A percentile compares a stretch with the other conserved stretches of the same genome.
Conservation (phyloP, 1,140 invertebrate genomes). For the Tetraneura akinire region DNA sequence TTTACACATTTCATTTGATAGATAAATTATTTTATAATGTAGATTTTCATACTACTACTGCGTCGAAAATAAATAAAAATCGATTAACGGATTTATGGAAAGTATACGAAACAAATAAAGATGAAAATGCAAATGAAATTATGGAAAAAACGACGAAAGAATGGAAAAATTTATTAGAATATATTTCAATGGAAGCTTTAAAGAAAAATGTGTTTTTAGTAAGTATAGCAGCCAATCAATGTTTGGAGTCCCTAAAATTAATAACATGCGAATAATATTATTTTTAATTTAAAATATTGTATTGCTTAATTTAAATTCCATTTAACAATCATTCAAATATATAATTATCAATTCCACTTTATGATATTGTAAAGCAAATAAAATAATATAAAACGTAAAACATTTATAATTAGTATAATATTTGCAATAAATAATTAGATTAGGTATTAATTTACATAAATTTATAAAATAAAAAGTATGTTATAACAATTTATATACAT, state of each 20-base stretch:
- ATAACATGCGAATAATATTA: neutral
- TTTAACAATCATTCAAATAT: neutral
- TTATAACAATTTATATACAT: conserved; percentile 46
- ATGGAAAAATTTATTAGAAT: neutral
- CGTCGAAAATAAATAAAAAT: neutral
- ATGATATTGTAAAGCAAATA: neutral
- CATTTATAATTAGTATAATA: conserved; percentile 19
- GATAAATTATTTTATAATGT: conserved; percentile 13
- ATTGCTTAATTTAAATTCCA: conserved; percentile 17
- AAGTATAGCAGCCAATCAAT: conserved; percentile 37
- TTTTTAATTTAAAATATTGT: conserved; percentile 2
- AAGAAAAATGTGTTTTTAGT: conserved; percentile 40
- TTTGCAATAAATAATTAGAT: conserved; percentile 25
- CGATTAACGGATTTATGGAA: conserved; percentile 31
- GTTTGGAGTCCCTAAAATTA: neutral
- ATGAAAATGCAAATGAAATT: neutral
- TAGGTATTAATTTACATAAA: conserved; percentile 34
- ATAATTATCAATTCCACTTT: neutral
- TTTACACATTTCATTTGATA: conserved; percentile 32
- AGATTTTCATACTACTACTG: conserved; percentile 2
- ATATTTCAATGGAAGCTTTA: conserved; percentile 34
- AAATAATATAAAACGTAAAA: conserved; percentile 27
- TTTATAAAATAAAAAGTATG: conserved; percentile 35
- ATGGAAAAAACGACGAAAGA: conserved; percentile 19
- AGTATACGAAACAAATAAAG: neutral